Evolutionary conservation across 2,797 vertebrate species (phyloP).

Genomic region (Ispidina picta): DNA sequence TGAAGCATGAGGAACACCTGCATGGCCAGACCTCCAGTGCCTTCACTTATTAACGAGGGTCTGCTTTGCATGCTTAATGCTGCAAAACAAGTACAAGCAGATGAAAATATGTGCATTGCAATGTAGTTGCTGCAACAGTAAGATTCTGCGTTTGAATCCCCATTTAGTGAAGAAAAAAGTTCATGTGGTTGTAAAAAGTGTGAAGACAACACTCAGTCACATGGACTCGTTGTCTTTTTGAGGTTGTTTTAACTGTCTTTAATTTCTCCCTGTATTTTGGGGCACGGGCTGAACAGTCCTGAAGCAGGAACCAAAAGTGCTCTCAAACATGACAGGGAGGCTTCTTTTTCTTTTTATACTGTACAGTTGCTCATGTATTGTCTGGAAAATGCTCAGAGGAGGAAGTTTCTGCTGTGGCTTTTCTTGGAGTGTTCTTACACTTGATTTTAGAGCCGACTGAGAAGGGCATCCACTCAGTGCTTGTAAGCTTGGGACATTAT

Average conservation of each 20-base stretch:
- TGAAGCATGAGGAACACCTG: neutral
- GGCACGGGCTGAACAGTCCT: neutral
- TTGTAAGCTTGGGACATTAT: constrained; percentile 23
- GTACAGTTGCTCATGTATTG: neutral
- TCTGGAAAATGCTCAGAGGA: neutral
- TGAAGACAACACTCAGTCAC: neutral
- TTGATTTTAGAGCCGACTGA: constrained; percentile 39
- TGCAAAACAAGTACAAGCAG: neutral
- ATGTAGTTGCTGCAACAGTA: neutral
- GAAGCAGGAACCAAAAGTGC: neutral
- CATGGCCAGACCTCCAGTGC: neutral
- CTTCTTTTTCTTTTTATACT: neutral
- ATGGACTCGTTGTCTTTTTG: neutral
- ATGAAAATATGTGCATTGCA: neutral
- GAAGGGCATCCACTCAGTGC: constrained; percentile 8
- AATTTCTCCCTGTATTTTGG: neutral
- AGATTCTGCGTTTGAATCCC: neutral
- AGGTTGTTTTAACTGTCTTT: neutral
- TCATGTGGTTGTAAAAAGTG: accelerated
- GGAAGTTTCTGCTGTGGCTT: neutral
- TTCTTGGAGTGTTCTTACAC: neutral
- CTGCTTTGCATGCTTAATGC: neutral
- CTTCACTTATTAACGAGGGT: neutral
- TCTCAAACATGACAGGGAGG: neutral
- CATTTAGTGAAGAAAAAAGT: neutral